Base-by-base conservation (phyloP, 2,797 vertebrate genomes). In the Apogon hyalosoma region DNA sequence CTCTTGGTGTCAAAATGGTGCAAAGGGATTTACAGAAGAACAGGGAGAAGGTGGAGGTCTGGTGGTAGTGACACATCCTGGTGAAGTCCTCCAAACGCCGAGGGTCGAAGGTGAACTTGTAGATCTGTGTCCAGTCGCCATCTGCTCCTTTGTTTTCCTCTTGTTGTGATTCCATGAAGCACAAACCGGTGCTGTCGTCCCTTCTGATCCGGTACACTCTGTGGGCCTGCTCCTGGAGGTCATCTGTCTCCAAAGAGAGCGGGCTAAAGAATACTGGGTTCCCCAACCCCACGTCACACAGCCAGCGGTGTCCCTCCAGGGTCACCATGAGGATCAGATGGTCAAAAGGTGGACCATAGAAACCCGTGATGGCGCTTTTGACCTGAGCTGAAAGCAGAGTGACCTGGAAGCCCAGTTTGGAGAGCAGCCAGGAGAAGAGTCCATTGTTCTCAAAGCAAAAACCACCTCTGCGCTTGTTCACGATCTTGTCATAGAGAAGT, bases 21-120 rank as follows among this genome's bases (percentile, higher is more conserved):
- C 95, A 95, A 15, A 95, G 15, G 13, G 94, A 93, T 80, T 94
- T 95, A 88, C 92, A 92, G 79, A 89, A 80, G 70, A 95, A 91
- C 51, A 95, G 1, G 15, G 94, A 95, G 46, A 73, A 69, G 0
- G 89, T 87, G 0, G 94, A 94, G 14, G 53, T 93, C 82, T 95
- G 94, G 47, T 95, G 94, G 72, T 93, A 95, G 11, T 72, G 51
- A 63, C 92, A 95, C 94, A 94, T 95, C 50, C 83, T 70, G 0
- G 4, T 39, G 16, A 94, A 95, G 49, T 95, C 92, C 16, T 91
- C 91, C 68, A 79, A 45, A 11, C 54, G 3, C 10, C 79, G 49
- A 24, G 90, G 79, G 11, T 89, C 70, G 0, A 95, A 79, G 0
- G 91, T 94, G 74, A 95, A 95, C 74, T 93, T 94, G 67, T 91